phyloP scores from a whole-genome alignment of 2,888 invertebrate genomes.

The Muscina levida region DNA sequence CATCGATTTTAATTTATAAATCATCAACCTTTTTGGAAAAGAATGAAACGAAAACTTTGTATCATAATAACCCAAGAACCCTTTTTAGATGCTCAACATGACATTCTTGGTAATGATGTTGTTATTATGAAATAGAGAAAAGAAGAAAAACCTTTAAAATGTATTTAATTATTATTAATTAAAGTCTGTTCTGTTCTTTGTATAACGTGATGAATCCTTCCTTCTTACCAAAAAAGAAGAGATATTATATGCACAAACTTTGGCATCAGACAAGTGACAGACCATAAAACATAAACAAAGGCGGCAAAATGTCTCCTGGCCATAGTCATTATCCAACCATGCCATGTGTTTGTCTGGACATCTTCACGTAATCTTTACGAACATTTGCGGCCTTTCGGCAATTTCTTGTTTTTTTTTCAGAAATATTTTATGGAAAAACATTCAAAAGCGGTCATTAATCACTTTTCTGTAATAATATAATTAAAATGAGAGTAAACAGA shows the following conservation, averaged over 20 bases:
- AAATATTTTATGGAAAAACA: background rate
- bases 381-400: background rate
- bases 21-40: background rate
- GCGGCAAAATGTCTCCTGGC: background rate
- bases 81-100: background rate
- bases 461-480: background rate
- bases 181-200: background rate
- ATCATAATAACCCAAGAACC: background rate
- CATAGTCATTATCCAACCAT: background rate
- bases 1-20: constrained; percentile 21
- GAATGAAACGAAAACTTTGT: constrained; percentile 5
- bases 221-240: background rate
- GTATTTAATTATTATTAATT: constrained; percentile 24
- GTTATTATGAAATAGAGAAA: background rate
- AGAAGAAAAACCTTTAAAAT: constrained; percentile 1
- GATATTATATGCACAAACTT: background rate
- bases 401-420: background rate
- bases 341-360: constrained; percentile 1
- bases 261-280: background rate
- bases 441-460: constrained; percentile 6
- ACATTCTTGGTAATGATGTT: background rate
- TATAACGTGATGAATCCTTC: background rate
- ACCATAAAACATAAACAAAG: background rate
- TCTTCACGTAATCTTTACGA: background rate
- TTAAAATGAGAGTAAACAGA: background rate